Evolutionary conservation across 92 coral and sea anemone species (phyloP).

Genomic region (Diadumene lineata): DNA sequence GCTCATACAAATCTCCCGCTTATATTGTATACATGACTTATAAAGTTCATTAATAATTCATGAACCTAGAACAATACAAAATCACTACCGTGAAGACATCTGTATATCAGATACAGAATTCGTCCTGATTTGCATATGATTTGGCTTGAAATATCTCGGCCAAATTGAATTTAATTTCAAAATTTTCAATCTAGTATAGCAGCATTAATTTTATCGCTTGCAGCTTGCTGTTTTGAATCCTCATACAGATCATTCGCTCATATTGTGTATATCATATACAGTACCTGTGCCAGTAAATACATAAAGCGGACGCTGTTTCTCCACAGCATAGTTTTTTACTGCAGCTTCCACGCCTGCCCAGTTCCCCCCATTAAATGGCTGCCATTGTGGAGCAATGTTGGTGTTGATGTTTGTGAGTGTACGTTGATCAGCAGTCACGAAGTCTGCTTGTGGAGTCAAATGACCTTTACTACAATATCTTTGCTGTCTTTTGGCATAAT

Average conservation of each 20-base stretch:
- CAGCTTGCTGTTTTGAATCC: no score
- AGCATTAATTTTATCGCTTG: no score
- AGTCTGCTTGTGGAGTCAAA: conserved; percentile 25
- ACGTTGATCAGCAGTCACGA: neutral
- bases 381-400: conserved; percentile 44
- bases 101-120: no score
- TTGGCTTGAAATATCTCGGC: no score
- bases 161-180: no score
- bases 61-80: no score
- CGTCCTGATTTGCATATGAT: no score
- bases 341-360: conserved; percentile 18
- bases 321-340: conserved; percentile 1
- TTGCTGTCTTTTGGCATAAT: conserved; percentile 2
- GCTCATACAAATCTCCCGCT: no score
- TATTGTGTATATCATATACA: neutral
- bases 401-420: conserved; percentile 27
- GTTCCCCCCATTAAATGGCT: conserved; percentile 17
- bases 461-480: conserved; percentile 25
- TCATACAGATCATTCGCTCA: neutral
- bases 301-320: neutral
- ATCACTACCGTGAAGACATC: no score
- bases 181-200: no score
- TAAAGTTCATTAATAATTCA: no score
- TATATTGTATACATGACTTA: no score
- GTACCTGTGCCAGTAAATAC: conserved; percentile 20